These are phyloP conservation scores for Cynocephalus volans DNA, from an alignment of 2,113 vertebrate species.

Conservation along the genomic window DNA sequence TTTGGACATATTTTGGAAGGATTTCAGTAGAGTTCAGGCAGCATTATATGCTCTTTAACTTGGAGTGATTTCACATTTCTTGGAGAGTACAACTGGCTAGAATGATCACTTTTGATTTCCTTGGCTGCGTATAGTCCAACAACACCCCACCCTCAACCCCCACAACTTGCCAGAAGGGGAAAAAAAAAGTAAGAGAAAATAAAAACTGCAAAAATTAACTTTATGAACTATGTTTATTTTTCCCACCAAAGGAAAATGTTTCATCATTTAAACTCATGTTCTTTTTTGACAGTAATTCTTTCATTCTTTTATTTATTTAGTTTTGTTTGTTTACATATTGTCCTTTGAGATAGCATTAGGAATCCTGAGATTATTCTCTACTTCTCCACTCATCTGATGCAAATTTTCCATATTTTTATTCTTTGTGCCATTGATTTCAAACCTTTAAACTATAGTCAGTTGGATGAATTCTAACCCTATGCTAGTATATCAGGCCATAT, in stretches of 20 bases:
- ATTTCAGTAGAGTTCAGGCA: constrained; percentile 65
- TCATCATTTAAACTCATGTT: constrained; percentile 36
- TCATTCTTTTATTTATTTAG: background rate
- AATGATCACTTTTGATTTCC: constrained; percentile 55
- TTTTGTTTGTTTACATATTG: background rate
- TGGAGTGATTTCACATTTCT: constrained; percentile 59
- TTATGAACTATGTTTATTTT: constrained; percentile 49
- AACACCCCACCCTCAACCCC: background rate
- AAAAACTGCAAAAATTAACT: constrained; percentile 67
- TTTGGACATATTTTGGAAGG: constrained; percentile 66
- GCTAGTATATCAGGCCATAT: background rate
- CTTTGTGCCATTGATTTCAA: background rate
- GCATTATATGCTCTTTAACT: background rate
- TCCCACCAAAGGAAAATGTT: constrained; percentile 15
- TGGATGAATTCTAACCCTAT: background rate
- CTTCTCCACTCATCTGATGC: background rate
- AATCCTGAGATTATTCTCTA: background rate
- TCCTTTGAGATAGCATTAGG: background rate
- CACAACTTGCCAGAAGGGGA: constrained; percentile 12
- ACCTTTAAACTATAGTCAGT: background rate
- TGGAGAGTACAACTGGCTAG: constrained; percentile 49
- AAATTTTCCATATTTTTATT: background rate
- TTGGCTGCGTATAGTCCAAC: constrained; percentile 8
- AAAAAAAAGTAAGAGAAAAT: constrained; percentile 6
- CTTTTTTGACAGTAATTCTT: background rate